Base-by-base conservation (phyloP, 2,888 invertebrate genomes). In the Campopleginae sp. region DNA sequence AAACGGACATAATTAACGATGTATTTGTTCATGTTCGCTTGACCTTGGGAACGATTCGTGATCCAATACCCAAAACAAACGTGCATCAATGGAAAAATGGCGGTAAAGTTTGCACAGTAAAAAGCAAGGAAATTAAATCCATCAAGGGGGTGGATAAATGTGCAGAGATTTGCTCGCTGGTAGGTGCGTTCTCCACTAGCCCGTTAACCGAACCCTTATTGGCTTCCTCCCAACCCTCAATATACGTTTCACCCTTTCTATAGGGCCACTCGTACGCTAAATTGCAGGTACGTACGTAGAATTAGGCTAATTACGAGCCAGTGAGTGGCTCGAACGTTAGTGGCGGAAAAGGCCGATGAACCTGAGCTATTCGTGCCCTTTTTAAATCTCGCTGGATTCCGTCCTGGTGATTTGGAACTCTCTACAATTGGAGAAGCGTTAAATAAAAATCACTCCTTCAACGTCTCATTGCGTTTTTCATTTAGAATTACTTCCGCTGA, bases 121-220 rank as follows among this genome's bases (percentile, higher is more conserved):
- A 63, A 76, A 66, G 76, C 58, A 72, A 78, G 84, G 87, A 87
- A 89, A 89, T 89, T 88, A 81, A 89, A 89, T 90, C 79, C 85
- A 87, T 89, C 89, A 89, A 85, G 70, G 46, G 19, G 42, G 70
- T 23, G 65, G 78, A 77, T 68, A 71, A 84, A 77, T 82, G 75
- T 74, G 79, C 66, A 63, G 74, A 63, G 66, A 51, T 66, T 84
- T 86, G 66, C 82, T 70, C 84, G 77, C 78, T 86, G 86, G 84
- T 87, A 85, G 77, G 85, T 85, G 86, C 77, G 82, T 51, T 75
- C 51, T 44, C 63, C 48, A 44, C 31, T 80, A 33, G 14, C 44
- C 58, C 31, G 48, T 46, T 23, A 51, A 8, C 68, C 61, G 23
- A 65, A 31, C 48, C 58, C 78, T 38, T n/a, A 44, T 42, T 58